phyloP scores from a whole-genome alignment of 2,113 vertebrate species.

The Cygnus buccinator region DNA sequence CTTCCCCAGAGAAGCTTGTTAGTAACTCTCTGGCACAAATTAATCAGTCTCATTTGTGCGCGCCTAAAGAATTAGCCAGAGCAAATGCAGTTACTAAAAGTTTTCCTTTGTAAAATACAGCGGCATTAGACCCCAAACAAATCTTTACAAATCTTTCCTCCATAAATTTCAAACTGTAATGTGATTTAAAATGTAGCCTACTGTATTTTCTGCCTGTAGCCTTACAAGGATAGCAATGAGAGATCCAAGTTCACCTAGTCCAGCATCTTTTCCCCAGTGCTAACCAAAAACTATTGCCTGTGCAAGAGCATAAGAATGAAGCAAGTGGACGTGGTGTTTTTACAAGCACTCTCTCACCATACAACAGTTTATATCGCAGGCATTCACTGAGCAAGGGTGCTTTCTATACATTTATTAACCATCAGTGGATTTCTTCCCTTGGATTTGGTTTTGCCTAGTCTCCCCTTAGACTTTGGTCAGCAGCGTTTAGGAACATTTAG shows the following conservation, averaged over 20 bases:
- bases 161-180: neutral
- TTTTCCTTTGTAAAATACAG: neutral
- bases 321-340: neutral
- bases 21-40: neutral
- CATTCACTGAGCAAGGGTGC: neutral
- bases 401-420: neutral
- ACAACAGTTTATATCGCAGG: neutral
- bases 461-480: neutral
- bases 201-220: neutral
- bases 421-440: neutral
- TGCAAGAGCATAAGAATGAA: neutral
- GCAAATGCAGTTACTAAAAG: neutral
- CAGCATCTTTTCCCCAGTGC: fast-evolving
- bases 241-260: neutral
- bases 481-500: neutral
- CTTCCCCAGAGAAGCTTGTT: neutral
- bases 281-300: neutral
- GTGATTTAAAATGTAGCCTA: neutral
- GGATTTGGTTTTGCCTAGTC: neutral
- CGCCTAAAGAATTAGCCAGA: neutral
- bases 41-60: neutral
- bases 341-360: neutral
- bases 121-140: neutral
- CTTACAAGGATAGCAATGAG: neutral
- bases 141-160: neutral